Base-by-base conservation (phyloP, 1,140 invertebrate species). In the Artemia franciscana region DNA sequence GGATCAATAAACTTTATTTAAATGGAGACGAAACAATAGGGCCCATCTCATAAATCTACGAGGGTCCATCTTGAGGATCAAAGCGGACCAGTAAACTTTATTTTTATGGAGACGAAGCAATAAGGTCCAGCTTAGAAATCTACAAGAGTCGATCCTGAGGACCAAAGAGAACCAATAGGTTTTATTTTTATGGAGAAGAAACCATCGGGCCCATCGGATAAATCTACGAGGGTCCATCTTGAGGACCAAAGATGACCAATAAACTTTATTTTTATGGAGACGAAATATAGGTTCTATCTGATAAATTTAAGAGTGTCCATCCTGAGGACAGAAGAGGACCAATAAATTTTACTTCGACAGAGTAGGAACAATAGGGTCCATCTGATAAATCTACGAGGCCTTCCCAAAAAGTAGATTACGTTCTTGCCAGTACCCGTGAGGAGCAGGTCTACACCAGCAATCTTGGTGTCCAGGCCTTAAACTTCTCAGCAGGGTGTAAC, bases 51-150 rank as follows among this genome's bases (percentile, higher is more conserved):
- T 15, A n/a, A 15, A 30, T 23, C 30, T 39, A 7, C 7, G 7
- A 7, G 30, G 7, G 7, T n/a, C 7, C 7, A 39, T 39, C n/a
- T 7, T 39, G 7, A 7, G 7, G n/a, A 39, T n/a, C 7, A n/a
- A 39, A 39, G 30, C 39, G 12, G 12, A 15, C 39, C 39, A 58
- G 63, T 23, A 60, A 56, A 12, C 24, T 57, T 57, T 60, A 58
- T 26, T n/a, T 62, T 58, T 57, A 61, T 63, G 62, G 62, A 60
- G 67, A 59, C 62, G 64, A 58, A 65, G 63, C 66, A 56, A 60
- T 61, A 21, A 60, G 27, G 3, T 27, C 2, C n/a, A 23, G 18
- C 26, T 27, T 27, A 60, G n/a, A n/a, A 15, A 30, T 23, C 30
- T 39, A 7, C 7, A 7, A 7, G 30, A 7, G 7, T n/a, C 7